Evolutionary conservation across 2,888 invertebrate species (phyloP), one percentile per base, ranked within the genome.

Genomic region (Lochmaea crataegi): DNA sequence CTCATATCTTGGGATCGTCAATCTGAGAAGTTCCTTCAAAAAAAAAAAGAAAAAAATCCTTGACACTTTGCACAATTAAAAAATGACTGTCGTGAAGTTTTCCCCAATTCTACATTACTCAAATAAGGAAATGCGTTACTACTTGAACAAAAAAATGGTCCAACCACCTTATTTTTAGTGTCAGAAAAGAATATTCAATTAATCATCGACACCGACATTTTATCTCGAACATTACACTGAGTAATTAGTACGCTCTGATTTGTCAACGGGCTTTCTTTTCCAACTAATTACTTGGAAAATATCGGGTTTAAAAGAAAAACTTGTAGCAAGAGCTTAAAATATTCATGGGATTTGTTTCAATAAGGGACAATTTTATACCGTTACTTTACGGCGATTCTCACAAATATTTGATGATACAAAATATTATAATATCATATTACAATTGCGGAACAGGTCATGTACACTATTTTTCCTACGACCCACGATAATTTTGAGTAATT

Each of bases 101-200:
- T 48, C 48, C 5, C n/a, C 48, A n/a, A 14, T 11, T 14, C n/a
- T n/a, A n/a, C 9, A 48, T 48, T 51, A 48, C 12, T 51, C n/a
- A 16, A 16, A 51, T 51, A n/a, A n/a, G n/a, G 48, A n/a, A n/a
- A 16, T 2, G 5, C 7, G n/a, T 51, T 2, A 42, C 11, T 6
- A 18, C n/a, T 6, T 9, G 9, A n/a, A n/a, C n/a, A n/a, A 58
- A 58, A 58, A 32, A 58, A 38, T 18, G 7, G 58, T 38, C 6
- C 38, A 58, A 0, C 26, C 32, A 12, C 26, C 32, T 38, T 14
- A 32, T 38, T 60, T 60, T n/a, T 7, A 38, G 38, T 60, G 32
- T 60, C 60, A 12, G 38, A 32, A 60, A 60, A 60, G 26, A 38
- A 60, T 60, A 60, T 32, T 11, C 60, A 60, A 60, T 60, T 60